Evolutionary conservation across 2,888 invertebrate genomes (phyloP).

Genomic region (Acleris emargana): DNA sequence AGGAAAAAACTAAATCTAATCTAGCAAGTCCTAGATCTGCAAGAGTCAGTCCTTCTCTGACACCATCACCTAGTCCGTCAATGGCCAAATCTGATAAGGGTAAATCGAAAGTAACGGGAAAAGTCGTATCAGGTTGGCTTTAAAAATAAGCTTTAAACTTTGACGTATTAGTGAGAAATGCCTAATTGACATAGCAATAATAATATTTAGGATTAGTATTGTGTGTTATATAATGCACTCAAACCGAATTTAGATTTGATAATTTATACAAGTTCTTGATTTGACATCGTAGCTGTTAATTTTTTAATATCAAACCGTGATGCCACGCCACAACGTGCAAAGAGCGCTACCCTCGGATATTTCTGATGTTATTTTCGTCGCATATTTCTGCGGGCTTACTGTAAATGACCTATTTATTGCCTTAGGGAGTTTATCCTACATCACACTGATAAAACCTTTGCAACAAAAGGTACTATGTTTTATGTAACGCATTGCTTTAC

Average conservation of each 20-base stretch:
- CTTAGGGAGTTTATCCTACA: too few relatives aligned
- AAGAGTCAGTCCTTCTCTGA: slow-evolving; percentile 67
- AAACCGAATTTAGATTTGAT: slow-evolving; percentile 25
- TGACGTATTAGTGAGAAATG: slow-evolving; percentile 67
- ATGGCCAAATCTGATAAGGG: slow-evolving; percentile 82
- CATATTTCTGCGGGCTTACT: too few relatives aligned
- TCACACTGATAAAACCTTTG: too few relatives aligned
- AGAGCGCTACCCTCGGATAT: too few relatives aligned
- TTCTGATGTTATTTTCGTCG: too few relatives aligned
- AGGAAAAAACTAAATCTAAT: slow-evolving; percentile 43
- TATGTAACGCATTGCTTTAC: too few relatives aligned
- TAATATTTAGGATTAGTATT: slow-evolving; percentile 41
- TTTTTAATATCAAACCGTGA: too few relatives aligned
- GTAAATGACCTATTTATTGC: too few relatives aligned
- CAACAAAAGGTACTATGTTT: too few relatives aligned
- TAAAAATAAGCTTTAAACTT: slow-evolving; percentile 58
- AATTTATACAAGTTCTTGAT: neutral
- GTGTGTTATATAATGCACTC: slow-evolving; percentile 34
- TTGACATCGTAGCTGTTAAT: neutral
- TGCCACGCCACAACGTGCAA: too few relatives aligned
- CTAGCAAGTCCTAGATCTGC: slow-evolving; percentile 50
- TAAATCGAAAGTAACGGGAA: slow-evolving; percentile 89
- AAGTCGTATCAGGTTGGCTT: slow-evolving; percentile 89
- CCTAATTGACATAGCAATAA: slow-evolving; percentile 60
- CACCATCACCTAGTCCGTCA: slow-evolving; percentile 65